Conservation (phyloP, 2,113 vertebrate species). For the Bos javanicus region DNA sequence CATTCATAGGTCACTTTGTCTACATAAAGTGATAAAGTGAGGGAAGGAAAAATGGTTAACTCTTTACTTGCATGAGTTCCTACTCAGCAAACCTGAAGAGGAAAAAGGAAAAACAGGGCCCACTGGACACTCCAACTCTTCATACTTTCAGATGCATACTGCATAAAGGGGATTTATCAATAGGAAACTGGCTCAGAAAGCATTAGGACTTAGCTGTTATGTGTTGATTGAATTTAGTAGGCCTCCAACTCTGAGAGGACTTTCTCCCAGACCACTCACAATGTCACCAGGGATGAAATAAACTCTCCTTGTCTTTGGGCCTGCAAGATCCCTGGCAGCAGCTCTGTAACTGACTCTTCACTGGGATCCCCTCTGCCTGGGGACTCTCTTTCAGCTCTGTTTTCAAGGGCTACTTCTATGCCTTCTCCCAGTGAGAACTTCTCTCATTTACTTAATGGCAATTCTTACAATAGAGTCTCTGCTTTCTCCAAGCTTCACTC, state of each 20-base stretch:
- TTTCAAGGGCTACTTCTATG: not conserved
- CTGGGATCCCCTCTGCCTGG: not conserved
- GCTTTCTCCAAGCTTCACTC: not conserved
- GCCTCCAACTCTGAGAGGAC: not conserved
- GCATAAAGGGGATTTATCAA: not conserved
- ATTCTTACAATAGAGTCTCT: not conserved
- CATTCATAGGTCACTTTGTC: not conserved
- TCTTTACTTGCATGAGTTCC: not conserved
- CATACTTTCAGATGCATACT: not conserved
- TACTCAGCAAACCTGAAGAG: not conserved
- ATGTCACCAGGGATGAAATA: not conserved
- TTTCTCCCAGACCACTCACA: not conserved
- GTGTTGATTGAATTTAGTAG: not conserved
- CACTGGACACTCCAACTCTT: not conserved
- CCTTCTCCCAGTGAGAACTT: not conserved
- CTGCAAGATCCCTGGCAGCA: not conserved
- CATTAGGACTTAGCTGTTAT: not conserved
- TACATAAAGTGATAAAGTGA: not conserved
- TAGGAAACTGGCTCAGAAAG: not conserved
- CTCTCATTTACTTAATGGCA: not conserved
- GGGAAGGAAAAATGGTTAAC: not conserved
- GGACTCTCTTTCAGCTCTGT: not conserved
- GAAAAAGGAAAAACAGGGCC: not conserved
- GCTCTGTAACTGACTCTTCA: not conserved
- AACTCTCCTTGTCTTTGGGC: not conserved